Conservation (phyloP, 2,888 invertebrate species). For the Apamea crenata region DNA sequence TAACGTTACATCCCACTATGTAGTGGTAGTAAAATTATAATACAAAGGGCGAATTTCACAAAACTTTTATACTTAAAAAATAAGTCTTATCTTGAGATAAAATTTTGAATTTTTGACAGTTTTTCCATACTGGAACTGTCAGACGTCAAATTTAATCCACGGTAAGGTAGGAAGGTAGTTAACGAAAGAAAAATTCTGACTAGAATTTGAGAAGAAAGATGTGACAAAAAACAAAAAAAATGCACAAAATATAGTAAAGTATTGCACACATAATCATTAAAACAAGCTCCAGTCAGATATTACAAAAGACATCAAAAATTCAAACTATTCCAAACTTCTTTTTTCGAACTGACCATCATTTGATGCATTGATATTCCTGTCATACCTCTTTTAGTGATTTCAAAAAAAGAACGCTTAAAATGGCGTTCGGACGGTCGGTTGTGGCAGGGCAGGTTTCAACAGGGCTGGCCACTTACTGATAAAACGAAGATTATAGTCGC, state of each 20-base stretch:
- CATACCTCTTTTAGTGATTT: constrained; percentile 61
- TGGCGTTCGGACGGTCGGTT: constrained; percentile 70
- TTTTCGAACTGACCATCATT: constrained; percentile 35
- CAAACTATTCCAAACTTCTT: constrained; percentile 33
- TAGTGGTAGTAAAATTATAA: background rate
- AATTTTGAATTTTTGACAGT: background rate
- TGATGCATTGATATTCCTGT: constrained; percentile 54
- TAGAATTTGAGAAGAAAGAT: background rate
- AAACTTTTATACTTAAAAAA: no score
- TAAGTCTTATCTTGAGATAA: no score
- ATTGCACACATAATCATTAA: background rate
- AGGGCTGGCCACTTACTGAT: constrained; percentile 40
- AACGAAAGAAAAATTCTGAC: background rate
- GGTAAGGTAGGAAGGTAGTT: no score
- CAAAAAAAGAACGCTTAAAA: constrained; percentile 56
- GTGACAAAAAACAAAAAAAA: background rate
- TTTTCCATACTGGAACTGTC: background rate
- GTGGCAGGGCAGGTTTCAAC: constrained; percentile 78
- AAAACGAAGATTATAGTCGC: background rate
- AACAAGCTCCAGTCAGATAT: background rate
- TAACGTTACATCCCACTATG: background rate
- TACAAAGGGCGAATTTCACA: background rate
- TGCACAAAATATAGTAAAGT: background rate
- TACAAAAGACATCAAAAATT: constrained; percentile 30
- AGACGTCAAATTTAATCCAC: background rate